Evolutionary conservation across 1,140 invertebrate species (phyloP), one percentile per base, ranked within the genome.

Genomic region (Hormaphis cornu): DNA sequence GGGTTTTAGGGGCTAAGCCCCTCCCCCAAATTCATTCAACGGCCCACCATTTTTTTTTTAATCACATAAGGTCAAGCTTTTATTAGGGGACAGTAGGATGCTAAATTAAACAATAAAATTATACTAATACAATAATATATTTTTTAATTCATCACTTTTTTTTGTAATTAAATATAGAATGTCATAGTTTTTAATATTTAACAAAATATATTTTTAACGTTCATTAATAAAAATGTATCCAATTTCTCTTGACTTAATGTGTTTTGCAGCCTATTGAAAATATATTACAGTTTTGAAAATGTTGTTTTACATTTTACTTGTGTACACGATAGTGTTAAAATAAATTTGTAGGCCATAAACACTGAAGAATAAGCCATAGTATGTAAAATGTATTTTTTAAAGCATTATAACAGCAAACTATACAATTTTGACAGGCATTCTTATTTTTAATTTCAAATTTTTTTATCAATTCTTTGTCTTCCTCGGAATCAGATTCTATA

Each of bases 251-350:
- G 53, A 86, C 82, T 70, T 87, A 85, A 71, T 85, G 82, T 72
- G 88, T 88, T 9, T 89, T 83, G 78, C n/a, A n/a, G n/a, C 86
- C 86, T 69, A 86, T 85, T 76, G 89, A 90, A 89, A 89, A 91
- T 5, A 78, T 82, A 46, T 84, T 81, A 73, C 87, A 84, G 16
- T 42, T 42, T 42, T 42, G n/a, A 22, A 18, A 46, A 46, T 18
- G 42, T 8, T 18, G 18, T 18, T 10, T 18, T 9, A 44, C 18
- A 40, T 40, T 40, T 40, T 40, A 40, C 37, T 40, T 40, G 37
- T 40, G 10, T 40, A 40, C 8, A 18, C 40, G 16, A 6, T 42
- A 42, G 16, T 2, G 16, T 16, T 40, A 14, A 1, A n/a, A n/a
- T n/a, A n/a, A n/a, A n/a, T n/a, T n/a, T n/a, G n/a, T n/a, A n/a